Evolutionary conservation across 2,113 vertebrate genomes (phyloP).

Genomic region (Holacanthus passer): DNA sequence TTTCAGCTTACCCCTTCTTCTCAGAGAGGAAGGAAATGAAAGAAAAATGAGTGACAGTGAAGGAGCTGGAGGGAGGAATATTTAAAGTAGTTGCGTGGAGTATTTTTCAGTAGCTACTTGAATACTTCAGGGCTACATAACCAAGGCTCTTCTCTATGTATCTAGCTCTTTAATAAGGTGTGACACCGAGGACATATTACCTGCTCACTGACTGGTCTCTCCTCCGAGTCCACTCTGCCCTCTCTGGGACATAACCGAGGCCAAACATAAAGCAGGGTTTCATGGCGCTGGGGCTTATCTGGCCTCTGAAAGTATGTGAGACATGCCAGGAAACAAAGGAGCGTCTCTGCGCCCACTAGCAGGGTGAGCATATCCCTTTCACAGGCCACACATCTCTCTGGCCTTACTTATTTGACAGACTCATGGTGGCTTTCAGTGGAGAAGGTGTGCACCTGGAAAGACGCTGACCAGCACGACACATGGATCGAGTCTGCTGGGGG

Average conservation of each 20-base stretch:
- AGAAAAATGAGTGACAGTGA: slow-evolving; percentile 50
- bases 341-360: slow-evolving; percentile 88
- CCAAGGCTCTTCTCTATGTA: slow-evolving; percentile 82
- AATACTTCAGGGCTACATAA: slow-evolving; percentile 85
- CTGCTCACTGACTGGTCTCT: slow-evolving; percentile 83
- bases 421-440: slow-evolving; percentile 58
- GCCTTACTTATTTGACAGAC: slow-evolving; percentile 92
- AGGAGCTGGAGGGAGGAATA: slow-evolving; percentile 47
- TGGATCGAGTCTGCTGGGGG: slow-evolving; percentile 19
- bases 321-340: slow-evolving; percentile 94
- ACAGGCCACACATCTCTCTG: slow-evolving; percentile 92
- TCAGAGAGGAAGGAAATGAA: slow-evolving; percentile 51
- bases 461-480: slow-evolving; percentile 29
- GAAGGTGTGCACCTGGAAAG: slow-evolving; percentile 66
- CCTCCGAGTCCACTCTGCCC: slow-evolving; percentile 83
- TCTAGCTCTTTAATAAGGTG: slow-evolving; percentile 86
- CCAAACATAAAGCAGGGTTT: slow-evolving; percentile 93
- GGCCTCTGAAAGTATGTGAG: slow-evolving; percentile 95
- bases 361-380: slow-evolving; percentile 94
- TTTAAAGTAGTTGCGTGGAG: slow-evolving; percentile 46
- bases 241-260: slow-evolving; percentile 85
- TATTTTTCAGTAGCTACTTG: slow-evolving; percentile 86
- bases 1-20: slow-evolving; percentile 80
- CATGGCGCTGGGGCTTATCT: slow-evolving; percentile 92
- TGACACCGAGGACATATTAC: slow-evolving; percentile 86